Evolutionary conservation across 2,888 invertebrate genomes (phyloP), one percentile per base, ranked within the genome.

Genomic region (Hyposoter didymator): DNA sequence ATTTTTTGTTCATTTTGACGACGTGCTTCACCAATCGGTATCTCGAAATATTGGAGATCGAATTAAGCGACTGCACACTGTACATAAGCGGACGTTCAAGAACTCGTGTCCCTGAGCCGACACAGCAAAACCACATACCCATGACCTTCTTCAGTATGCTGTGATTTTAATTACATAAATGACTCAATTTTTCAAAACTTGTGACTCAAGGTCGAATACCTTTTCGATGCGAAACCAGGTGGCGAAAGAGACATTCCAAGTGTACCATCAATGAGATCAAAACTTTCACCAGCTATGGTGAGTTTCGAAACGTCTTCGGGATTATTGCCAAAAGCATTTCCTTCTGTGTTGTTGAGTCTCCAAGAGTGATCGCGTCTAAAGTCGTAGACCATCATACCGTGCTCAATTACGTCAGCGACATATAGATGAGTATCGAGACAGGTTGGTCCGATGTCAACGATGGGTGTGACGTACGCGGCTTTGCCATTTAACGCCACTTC

Each of bases 201-300:
- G 7, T 45, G 22, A 35, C 17, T n/a, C n/a, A 72, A 72, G 7
- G 74, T 12, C 39, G n/a, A 72, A 22, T 90, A 92, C 92, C 92
- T 91, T 78, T 89, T 87, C 0, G 88, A 52, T 76, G 89, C 93
- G 84, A 91, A 93, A 88, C 93, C 93, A 32, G 78, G 79, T 4
- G 94, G 94, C 8, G 94, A 92, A 78, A 94, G 89, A 39, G 93
- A 92, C 92, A 94, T 92, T 82, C 94, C 94, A 17, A 94, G 90
- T 3, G 91, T 92, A 4, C 94, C 94, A 82, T 94, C 94, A 28
- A 90, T 92, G 72, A 94, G 88, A 78, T 93, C 90, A 73, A 94
- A 92, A 67, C 84, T 88, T 70, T 94, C 93, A 10, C 92, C 93
- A 66, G 91, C 93, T 55, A 94, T 94, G 22, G 92, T 93, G 75